A percentile compares a stretch with the other conserved stretches of the same genome.
phyloP scores from a whole-genome alignment of 2,888 invertebrate genomes.

The Mesopsocus fuscifrons region DNA sequence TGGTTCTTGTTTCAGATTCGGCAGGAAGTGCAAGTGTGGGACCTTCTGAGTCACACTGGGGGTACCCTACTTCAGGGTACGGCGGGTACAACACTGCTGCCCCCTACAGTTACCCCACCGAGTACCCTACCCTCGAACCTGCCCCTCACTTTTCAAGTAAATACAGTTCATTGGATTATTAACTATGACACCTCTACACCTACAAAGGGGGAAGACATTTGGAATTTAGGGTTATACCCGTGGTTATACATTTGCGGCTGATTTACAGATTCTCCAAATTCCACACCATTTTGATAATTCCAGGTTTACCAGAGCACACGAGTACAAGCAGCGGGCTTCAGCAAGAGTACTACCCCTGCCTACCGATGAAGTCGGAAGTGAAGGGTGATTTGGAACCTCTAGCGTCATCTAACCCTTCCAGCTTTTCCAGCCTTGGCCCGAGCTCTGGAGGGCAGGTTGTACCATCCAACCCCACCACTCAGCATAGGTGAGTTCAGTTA shows the following conservation, averaged over 20 bases:
- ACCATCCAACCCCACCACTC: neutral
- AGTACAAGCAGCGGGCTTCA: neutral
- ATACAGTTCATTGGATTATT: too few species aligned
- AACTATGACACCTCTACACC: too few species aligned
- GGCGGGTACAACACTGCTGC: neutral
- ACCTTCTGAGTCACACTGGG: neutral
- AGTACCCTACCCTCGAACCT: slow-evolving; percentile 10
- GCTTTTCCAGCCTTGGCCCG: neutral
- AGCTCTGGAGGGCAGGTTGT: neutral
- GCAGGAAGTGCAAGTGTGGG: slow-evolving; percentile 1
- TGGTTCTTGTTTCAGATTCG: slow-evolving; percentile 6
- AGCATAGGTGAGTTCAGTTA: neutral
- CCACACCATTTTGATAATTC: too few species aligned
- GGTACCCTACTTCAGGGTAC: slow-evolving; percentile 4
- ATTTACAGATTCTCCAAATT: too few species aligned
- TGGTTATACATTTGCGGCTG: too few species aligned
- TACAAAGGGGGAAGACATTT: too few species aligned
- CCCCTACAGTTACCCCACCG: neutral
- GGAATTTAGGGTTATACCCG: too few species aligned
- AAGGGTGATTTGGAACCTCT: neutral
- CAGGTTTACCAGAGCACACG: neutral
- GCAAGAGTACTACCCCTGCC: neutral
- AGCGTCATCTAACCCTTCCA: neutral
- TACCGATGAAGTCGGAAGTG: neutral
- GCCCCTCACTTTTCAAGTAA: neutral